phyloP scores from a whole-genome alignment of 2,888 invertebrate species.

The Hydroisotoma schaefferi region DNA sequence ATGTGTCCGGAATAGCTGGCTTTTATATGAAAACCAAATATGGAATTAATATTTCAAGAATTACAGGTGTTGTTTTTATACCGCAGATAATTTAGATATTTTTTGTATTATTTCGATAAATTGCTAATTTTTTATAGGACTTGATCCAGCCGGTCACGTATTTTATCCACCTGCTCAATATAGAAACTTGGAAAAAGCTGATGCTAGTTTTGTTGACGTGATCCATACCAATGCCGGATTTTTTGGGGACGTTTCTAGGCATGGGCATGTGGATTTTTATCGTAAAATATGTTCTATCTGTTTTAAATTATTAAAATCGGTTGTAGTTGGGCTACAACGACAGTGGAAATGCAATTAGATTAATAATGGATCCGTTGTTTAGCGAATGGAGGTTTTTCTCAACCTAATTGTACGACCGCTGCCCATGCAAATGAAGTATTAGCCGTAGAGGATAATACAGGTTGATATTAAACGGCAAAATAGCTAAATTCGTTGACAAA shows the following conservation, averaged over 20 bases:
- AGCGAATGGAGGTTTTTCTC: conserved; percentile 18
- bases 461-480: too few relatives aligned
- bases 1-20: conserved; percentile 13
- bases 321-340: too few relatives aligned
- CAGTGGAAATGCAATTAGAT: too few relatives aligned
- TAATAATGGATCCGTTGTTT: too few relatives aligned
- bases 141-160: conserved; percentile 11
- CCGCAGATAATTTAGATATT: too few relatives aligned
- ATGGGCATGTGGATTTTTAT: conserved; percentile 26
- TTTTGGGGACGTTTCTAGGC: conserved; percentile 6
- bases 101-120: too few relatives aligned
- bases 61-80: conserved; percentile 10
- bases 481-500: too few relatives aligned
- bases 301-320: too few relatives aligned
- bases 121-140: background rate
- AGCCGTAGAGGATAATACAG: too few relatives aligned
- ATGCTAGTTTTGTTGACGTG: conserved; percentile 19
- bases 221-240: conserved; percentile 20
- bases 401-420: conserved; percentile 4
- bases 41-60: conserved; percentile 7
- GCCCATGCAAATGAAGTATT: background rate
- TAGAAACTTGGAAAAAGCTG: conserved; percentile 6
- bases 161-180: conserved; percentile 8
- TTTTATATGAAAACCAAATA: background rate
- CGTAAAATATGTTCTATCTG: too few relatives aligned